A percentile compares a stretch with the other conserved stretches of the same genome.
Conservation (phyloP, 2,888 invertebrate genomes). For the Folsomia candida region DNA sequence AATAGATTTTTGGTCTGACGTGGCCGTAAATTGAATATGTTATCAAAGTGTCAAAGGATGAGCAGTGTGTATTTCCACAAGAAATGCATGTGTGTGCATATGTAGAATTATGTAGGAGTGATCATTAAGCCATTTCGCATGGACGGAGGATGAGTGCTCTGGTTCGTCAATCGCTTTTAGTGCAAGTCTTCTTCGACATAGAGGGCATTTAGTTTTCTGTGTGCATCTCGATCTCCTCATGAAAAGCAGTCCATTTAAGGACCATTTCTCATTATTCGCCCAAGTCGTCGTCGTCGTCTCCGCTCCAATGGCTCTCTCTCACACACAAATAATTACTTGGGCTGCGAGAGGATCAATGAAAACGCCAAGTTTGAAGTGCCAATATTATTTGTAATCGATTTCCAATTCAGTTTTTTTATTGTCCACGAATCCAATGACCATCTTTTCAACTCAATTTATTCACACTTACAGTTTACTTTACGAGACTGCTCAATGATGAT, state of each 20-base stretch:
- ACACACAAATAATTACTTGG: background rate
- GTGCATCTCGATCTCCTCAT: too few relatives aligned
- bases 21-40: background rate
- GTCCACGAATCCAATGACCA: background rate
- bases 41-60: background rate
- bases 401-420: conserved; percentile 4
- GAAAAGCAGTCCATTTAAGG: conserved; percentile 7
- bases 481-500: background rate
- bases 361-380: background rate
- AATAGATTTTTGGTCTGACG: background rate
- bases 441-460: background rate
- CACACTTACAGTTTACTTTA: background rate
- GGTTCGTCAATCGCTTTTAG: too few relatives aligned
- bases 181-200: too few relatives aligned
- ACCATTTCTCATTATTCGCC: background rate
- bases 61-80: too few relatives aligned
- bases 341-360: background rate
- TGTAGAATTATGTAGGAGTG: too few relatives aligned
- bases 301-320: background rate
- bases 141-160: too few relatives aligned
- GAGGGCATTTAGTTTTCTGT: too few relatives aligned
- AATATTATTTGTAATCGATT: background rate
- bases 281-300: too few relatives aligned
- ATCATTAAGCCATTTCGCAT: too few relatives aligned
- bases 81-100: too few relatives aligned